Evolutionary conservation across 2,888 invertebrate genomes (phyloP).

Genomic region (Drymonia ruficornis): DNA sequence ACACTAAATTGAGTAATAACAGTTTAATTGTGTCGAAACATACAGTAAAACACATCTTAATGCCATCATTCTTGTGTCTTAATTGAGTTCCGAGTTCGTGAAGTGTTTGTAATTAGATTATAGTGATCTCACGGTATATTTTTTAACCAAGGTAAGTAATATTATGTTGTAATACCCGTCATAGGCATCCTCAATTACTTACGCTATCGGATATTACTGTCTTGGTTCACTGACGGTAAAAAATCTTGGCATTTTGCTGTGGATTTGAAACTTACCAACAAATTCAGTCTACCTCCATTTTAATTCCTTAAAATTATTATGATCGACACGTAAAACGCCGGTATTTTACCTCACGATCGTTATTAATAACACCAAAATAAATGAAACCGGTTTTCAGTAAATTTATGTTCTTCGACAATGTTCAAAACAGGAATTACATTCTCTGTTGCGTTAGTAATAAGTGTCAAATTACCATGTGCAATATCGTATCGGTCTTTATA

Average conservation of each 20-base stretch:
- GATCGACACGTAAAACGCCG: background rate
- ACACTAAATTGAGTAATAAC: constrained; percentile 27
- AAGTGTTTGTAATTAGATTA: constrained; percentile 40
- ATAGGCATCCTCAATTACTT: constrained; percentile 30
- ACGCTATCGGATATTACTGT: background rate
- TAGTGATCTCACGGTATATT: constrained; percentile 23
- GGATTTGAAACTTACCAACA: background rate
- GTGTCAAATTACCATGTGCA: constrained; percentile 1
- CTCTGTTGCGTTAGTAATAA: background rate
- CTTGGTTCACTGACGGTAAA: background rate
- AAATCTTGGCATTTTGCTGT: background rate
- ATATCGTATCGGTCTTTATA: background rate
- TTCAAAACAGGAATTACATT: background rate
- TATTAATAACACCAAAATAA: background rate
- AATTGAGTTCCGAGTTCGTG: constrained; percentile 23
- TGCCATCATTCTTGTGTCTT: constrained; percentile 6
- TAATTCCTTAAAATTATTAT: background rate
- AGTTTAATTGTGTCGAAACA: constrained; percentile 23
- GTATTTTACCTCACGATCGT: background rate
- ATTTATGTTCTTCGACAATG: background rate
- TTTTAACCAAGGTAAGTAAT: constrained; percentile 32
- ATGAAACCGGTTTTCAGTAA: background rate
- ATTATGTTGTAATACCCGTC: constrained; percentile 29
- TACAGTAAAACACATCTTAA: background rate
- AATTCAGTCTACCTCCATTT: background rate